Base-by-base conservation (phyloP, 2,113 vertebrate species). In the Peromyscus leucopus region DNA sequence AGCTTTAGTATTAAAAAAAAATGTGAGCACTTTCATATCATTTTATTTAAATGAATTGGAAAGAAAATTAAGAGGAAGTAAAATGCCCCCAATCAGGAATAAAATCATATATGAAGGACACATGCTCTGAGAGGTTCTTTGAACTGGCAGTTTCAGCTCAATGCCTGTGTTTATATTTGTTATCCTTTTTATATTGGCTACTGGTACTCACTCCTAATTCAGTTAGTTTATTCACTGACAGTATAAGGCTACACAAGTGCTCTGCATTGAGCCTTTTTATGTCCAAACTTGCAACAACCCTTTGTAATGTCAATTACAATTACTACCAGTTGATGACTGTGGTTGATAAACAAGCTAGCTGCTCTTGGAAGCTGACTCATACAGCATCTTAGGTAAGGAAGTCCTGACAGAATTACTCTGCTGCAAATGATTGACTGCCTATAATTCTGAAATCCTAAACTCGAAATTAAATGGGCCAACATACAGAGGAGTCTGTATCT, bases 1-100 rank as follows among this genome's bases (percentile, higher is more conserved):
- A 86, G 39, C 31, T 89, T 94, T 93, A 75, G 8, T 0, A 72
- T 82, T 42, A 42, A 21, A 92, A 96, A 89, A 71, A 63, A 71
- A 69, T 89, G 22, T 51, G 7, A 89, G 19, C 7, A 55, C 16
- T 88, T 89, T 75, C 22, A n/a, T 48, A 26, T 71, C 59, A 7
- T 65, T 69, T 63, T 42, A 4, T 59, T 85, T 94, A 78, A 97
- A 82, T 5, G 2, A 85, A 76, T 95, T 91, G 80, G 36, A 94
- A 83, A 93, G 67, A 28, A 94, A 51, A 9, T 86, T 65, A 63
- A 65, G 17, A 80, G 65, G n/a, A 88, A 5, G 80, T 55, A 36
- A 42, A 86, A 86, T 84, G 19, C 5, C 46, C 26, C 36, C 85
- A 19, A 84, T 89, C 9, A 79, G 26, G 90, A 31, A 82, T 86